Evolutionary conservation across 2,797 vertebrate species (phyloP).

Genomic region (Hozukius guyotensis): DNA sequence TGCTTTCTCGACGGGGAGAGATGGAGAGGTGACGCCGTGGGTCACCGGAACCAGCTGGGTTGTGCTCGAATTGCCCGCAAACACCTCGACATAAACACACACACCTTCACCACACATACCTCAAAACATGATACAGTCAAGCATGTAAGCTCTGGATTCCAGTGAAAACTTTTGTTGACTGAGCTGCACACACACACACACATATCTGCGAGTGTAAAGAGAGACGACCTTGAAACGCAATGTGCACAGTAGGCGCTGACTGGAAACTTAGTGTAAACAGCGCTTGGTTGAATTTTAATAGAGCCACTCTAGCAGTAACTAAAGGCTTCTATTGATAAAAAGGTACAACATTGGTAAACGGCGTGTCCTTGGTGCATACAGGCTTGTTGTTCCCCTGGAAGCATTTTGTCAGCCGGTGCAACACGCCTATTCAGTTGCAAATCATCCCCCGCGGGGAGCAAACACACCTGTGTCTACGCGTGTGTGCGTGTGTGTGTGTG

Average conservation of each 20-base stretch:
- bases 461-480: slow-evolving; percentile 55
- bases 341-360: slow-evolving; percentile 11
- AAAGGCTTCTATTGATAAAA: slow-evolving; percentile 38
- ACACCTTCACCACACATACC: background rate
- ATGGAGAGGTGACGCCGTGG: slow-evolving; percentile 21
- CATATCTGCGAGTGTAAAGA: slow-evolving; percentile 27
- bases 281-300: slow-evolving; percentile 65
- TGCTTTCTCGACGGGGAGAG: slow-evolving; percentile 22
- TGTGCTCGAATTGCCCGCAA: background rate
- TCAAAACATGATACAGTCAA: slow-evolving; percentile 24
- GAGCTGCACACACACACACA: slow-evolving; percentile 6
- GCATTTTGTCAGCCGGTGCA: slow-evolving; percentile 54
- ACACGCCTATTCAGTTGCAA: slow-evolving; percentile 62
- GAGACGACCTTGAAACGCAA: slow-evolving; percentile 59
- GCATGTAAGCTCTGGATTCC: slow-evolving; percentile 16
- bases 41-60: slow-evolving; percentile 31
- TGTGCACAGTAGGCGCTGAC: slow-evolving; percentile 22
- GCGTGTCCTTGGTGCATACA: slow-evolving; percentile 51
- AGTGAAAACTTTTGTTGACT: slow-evolving; percentile 20
- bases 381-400: slow-evolving; percentile 43
- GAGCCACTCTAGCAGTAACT: slow-evolving; percentile 21
- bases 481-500: background rate
- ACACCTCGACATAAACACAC: background rate
- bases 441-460: slow-evolving; percentile 44
- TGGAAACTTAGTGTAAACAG: slow-evolving; percentile 61